These are phyloP conservation scores for Gallinago undulata DNA, from an alignment of 2,113 vertebrate genomes.

Conservation along the genomic window DNA sequence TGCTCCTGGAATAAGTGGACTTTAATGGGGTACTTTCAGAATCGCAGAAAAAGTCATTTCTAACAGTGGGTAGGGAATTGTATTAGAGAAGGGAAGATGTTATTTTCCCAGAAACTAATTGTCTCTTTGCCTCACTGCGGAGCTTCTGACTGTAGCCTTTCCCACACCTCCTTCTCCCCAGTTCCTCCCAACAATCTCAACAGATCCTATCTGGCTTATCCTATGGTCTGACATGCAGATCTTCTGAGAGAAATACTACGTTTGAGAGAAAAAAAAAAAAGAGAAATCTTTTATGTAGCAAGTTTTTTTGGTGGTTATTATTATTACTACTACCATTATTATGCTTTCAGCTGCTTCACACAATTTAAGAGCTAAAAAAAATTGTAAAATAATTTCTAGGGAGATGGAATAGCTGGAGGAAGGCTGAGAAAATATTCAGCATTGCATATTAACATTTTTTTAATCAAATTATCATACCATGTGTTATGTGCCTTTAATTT, in stretches of 20 bases:
- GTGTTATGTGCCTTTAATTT: background rate
- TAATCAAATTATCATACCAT: background rate
- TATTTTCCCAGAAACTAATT: background rate
- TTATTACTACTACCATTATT: background rate
- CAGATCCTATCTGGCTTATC: background rate
- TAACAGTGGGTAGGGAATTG: background rate
- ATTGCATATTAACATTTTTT: background rate
- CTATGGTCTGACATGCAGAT: background rate
- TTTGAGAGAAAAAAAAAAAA: background rate
- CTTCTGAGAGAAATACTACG: background rate
- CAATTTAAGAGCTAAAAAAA: background rate
- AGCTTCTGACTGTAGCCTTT: background rate
- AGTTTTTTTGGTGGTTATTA: background rate
- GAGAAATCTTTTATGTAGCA: background rate
- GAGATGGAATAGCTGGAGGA: background rate
- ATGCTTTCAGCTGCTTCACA: background rate
- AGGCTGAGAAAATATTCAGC: background rate
- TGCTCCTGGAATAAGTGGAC: background rate
- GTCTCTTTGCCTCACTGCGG: background rate
- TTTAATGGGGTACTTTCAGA: background rate
- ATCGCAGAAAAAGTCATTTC: background rate
- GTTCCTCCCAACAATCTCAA: background rate
- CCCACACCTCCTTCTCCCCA: background rate
- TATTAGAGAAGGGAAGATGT: background rate
- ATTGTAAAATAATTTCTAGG: background rate